phyloP scores from a whole-genome alignment of 2,888 invertebrate species.

The Hirtodrosophila alboralis region DNA sequence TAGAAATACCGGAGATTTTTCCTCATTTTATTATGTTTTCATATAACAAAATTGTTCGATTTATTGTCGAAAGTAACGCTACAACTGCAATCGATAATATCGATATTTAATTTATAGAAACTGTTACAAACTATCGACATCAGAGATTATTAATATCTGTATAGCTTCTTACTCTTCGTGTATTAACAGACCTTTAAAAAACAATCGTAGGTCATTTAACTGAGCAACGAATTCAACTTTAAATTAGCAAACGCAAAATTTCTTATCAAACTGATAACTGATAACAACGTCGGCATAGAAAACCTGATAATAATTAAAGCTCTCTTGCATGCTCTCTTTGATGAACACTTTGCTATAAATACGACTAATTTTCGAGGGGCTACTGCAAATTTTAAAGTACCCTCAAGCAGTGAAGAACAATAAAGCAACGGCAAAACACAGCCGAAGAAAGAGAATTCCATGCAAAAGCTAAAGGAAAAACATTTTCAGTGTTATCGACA shows the following conservation, averaged over 20 bases:
- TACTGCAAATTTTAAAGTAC: conserved; percentile 48
- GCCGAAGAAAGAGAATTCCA: conserved; percentile 62
- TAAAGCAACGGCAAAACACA: conserved; percentile 47
- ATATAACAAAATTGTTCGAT: too few species aligned
- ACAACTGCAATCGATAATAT: too few species aligned
- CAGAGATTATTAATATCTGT: too few species aligned
- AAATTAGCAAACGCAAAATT: conserved; percentile 19
- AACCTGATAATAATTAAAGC: too few species aligned
- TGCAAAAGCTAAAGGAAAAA: conserved; percentile 60
- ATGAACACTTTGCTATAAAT: conserved; percentile 54
- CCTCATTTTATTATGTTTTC: too few species aligned
- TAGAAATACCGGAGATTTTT: too few species aligned
- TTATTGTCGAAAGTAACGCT: too few species aligned
- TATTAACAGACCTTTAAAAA: neutral
- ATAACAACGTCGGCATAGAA: too few species aligned
- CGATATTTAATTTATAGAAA: too few species aligned
- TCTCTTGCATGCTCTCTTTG: conserved; percentile 5
- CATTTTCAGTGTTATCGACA: conserved; percentile 72
- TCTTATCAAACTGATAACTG: conserved; percentile 41
- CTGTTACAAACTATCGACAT: too few species aligned
- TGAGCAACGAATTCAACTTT: neutral
- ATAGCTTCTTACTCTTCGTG: too few species aligned
- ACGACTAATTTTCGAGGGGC: conserved; percentile 6
- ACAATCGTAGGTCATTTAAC: conserved; percentile 11
- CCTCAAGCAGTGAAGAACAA: conserved; percentile 47